A percentile compares a stretch with the other conserved stretches of the same genome.
Conservation (phyloP, 2,888 invertebrate genomes). For the Caradrina clavipalpis region DNA sequence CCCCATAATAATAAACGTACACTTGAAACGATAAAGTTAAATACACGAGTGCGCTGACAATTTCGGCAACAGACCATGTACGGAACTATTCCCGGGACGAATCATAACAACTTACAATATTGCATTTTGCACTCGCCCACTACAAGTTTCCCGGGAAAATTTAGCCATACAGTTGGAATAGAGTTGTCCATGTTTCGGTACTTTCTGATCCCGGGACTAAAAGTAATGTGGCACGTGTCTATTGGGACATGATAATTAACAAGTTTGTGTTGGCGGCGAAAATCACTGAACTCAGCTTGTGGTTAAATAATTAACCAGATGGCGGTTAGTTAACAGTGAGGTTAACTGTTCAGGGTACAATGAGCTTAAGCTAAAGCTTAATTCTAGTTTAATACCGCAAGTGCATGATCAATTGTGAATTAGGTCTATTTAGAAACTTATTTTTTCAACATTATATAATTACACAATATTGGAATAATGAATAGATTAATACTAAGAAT, state of each 20-base stretch:
- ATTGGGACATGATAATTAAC: background rate
- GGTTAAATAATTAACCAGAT: too few relatives aligned
- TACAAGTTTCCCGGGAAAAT: slow-evolving; percentile 60
- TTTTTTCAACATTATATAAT: too few relatives aligned
- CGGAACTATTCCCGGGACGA: slow-evolving; percentile 64
- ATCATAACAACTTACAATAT: slow-evolving; percentile 69
- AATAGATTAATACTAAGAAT: too few relatives aligned
- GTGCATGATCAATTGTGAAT: too few relatives aligned
- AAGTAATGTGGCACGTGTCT: slow-evolving; percentile 21
- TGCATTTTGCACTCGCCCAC: slow-evolving; percentile 64
- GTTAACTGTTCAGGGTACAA: too few relatives aligned
- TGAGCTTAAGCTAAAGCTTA: too few relatives aligned
- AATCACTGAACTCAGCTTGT: too few relatives aligned
- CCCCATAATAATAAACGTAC: slow-evolving; percentile 55
- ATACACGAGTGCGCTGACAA: slow-evolving; percentile 62
- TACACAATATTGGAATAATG: too few relatives aligned
- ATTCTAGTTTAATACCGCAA: too few relatives aligned
- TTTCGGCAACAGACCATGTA: slow-evolving; percentile 55
- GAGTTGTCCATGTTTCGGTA: slow-evolving; percentile 56
- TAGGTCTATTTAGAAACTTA: too few relatives aligned
- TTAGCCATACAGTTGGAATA: slow-evolving; percentile 54
- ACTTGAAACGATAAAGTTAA: slow-evolving; percentile 60
- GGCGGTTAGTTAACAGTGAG: too few relatives aligned
- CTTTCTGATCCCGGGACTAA: slow-evolving; percentile 45
- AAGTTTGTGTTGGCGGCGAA: too few relatives aligned